Evolutionary conservation across 2,888 invertebrate species (phyloP).

Genomic region (Sphaerophoria rueppellii): DNA sequence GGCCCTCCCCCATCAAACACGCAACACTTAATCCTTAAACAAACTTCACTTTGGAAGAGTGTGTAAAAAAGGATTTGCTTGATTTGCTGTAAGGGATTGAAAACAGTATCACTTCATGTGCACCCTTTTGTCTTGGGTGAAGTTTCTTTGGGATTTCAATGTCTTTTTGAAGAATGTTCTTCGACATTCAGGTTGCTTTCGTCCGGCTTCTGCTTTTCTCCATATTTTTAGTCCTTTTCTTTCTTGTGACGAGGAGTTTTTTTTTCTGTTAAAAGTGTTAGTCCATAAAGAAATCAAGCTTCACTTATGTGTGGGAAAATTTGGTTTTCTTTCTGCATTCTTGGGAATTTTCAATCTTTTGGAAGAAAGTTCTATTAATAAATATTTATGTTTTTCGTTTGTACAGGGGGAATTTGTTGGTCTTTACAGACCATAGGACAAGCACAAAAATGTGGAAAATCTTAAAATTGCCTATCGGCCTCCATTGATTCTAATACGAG

Average conservation of each 20-base stretch:
- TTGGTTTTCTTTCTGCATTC: constrained; percentile 55
- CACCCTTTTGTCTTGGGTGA: constrained; percentile 33
- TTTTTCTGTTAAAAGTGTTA: constrained; percentile 18
- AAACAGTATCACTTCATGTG: constrained; percentile 59
- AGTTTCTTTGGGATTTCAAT: constrained; percentile 45
- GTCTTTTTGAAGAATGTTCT: constrained; percentile 66
- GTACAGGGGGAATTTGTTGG: too few relatives aligned
- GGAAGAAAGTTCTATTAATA: too few relatives aligned
- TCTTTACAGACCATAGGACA: too few relatives aligned
- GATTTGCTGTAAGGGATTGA: constrained; percentile 73
- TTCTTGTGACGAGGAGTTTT: constrained; percentile 41
- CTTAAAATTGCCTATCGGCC: too few relatives aligned
- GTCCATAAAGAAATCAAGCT: too few relatives aligned
- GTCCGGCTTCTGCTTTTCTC: not conserved
- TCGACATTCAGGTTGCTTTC: constrained; percentile 58
- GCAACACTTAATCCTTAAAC: constrained; percentile 72
- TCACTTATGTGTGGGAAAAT: constrained; percentile 68
- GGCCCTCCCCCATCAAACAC: constrained; percentile 37
- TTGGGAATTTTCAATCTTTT: constrained; percentile 44
- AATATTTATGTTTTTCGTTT: too few relatives aligned
- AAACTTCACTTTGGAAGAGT: constrained; percentile 72
- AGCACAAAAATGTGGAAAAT: too few relatives aligned
- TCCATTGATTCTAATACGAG: too few relatives aligned
- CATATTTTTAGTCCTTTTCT: not conserved
- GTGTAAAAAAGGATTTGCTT: constrained; percentile 74